Conservation (phyloP, 2,113 vertebrate species). For the Corythoichthys intestinalis region DNA sequence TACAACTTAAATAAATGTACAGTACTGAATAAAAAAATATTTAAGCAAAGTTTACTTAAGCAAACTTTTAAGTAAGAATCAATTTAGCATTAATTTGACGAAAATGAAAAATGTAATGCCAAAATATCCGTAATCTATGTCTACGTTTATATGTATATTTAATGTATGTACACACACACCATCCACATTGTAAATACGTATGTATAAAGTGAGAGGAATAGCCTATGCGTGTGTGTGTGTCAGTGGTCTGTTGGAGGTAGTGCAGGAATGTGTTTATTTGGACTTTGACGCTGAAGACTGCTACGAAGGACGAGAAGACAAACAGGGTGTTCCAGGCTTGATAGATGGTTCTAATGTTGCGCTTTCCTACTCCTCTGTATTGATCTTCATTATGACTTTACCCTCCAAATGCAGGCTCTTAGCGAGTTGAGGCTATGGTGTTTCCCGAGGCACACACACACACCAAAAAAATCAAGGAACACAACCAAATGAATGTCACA, state of each 20-base stretch:
- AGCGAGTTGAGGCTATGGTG: constrained; percentile 10
- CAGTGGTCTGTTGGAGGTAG: constrained; percentile 33
- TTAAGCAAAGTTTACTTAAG: too few species aligned
- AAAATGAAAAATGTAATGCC: too few species aligned
- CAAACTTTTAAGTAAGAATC: too few species aligned
- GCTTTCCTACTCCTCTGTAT: constrained; percentile 23
- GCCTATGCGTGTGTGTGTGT: constrained; percentile 3
- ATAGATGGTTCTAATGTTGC: constrained; percentile 44
- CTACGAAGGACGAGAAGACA: neutral
- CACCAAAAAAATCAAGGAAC: neutral
- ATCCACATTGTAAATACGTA: too few species aligned
- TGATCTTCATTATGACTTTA: constrained; percentile 49
- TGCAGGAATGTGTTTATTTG: constrained; percentile 48
- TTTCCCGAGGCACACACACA: neutral
- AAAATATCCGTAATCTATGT: too few species aligned
- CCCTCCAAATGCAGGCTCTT: constrained; percentile 19
- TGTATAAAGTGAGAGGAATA: neutral
- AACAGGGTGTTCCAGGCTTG: constrained; percentile 23
- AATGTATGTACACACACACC: too few species aligned
- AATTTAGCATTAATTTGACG: too few species aligned
- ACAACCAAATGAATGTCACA: neutral
- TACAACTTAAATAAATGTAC: neutral
- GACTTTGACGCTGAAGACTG: constrained; percentile 32
- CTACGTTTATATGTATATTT: too few species aligned
- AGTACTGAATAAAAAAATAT: too few species aligned